Conservation (phyloP, 2,113 vertebrate species). For the Platichthys stellatus region DNA sequence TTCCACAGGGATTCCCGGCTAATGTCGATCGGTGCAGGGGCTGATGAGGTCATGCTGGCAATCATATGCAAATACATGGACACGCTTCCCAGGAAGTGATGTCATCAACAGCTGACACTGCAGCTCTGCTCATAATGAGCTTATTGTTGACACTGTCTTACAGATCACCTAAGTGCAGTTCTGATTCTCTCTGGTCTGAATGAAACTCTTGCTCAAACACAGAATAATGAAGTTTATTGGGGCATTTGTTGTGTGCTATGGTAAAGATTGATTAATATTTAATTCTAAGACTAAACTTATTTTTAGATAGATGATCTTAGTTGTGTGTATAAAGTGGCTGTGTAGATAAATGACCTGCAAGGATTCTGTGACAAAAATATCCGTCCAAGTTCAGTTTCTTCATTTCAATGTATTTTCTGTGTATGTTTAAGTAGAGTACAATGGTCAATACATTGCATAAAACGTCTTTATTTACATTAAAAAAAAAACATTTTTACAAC, state of each 20-base stretch:
- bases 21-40: conserved; percentile 82
- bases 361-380: neutral
- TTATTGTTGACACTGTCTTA: neutral
- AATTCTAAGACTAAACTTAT: conserved; percentile 8
- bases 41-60: conserved; percentile 88
- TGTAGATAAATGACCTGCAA: conserved; percentile 11
- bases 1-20: conserved; percentile 83
- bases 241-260: neutral
- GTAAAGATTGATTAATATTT: neutral
- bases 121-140: neutral
- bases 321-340: neutral
- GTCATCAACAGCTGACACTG: conserved; percentile 10
- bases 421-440: neutral
- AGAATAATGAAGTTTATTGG: neutral
- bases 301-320: neutral
- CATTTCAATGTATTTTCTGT: too few relatives aligned
- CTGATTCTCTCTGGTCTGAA: neutral
- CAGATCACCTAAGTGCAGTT: conserved; percentile 50
- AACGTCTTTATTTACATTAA: conserved; percentile 74
- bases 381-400: too few relatives aligned
- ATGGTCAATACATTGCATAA: conserved; percentile 37
- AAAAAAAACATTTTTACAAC: conserved; percentile 57
- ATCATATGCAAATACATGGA: conserved; percentile 90
- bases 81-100: conserved; percentile 81
- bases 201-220: neutral